Percentiles rank a stretch among this genome's conserved stretches.
Conservation (phyloP, 2,888 invertebrate genomes). For the Dasypogon diadema region DNA sequence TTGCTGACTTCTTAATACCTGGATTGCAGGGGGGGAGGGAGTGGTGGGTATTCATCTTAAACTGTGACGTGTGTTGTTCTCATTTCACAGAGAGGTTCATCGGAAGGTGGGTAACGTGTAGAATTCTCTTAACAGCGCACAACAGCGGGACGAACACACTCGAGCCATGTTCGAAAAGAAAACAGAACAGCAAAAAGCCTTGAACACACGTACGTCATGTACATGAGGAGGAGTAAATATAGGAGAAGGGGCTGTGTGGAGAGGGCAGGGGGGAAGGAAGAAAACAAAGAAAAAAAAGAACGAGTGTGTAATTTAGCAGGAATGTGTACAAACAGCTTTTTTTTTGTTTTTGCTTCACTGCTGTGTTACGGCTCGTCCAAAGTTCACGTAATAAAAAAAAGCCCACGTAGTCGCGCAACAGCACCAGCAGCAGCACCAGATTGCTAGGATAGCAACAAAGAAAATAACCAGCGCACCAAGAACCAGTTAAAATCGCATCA, state of each 20-base stretch:
- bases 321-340: not conserved
- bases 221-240: no score
- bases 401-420: not conserved
- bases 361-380: not conserved
- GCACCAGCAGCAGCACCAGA: not conserved
- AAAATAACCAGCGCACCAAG: not conserved
- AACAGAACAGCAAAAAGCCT: not conserved
- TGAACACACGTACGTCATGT: not conserved
- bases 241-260: not conserved
- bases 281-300: not conserved
- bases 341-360: not conserved
- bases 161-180: not conserved
- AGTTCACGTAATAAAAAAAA: not conserved
- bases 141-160: no score
- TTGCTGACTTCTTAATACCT: not conserved
- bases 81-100: slow-evolving; percentile 30
- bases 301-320: not conserved
- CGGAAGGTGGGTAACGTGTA: no score
- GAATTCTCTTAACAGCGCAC: no score
- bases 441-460: not conserved
- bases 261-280: not conserved
- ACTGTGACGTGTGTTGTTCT: slow-evolving; percentile 35
- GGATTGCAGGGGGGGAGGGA: no score
- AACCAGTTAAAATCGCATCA: not conserved
- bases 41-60: slow-evolving; percentile 33